Evolutionary conservation across 2,797 vertebrate species (phyloP).

Genomic region (Eulemur albifrons): DNA sequence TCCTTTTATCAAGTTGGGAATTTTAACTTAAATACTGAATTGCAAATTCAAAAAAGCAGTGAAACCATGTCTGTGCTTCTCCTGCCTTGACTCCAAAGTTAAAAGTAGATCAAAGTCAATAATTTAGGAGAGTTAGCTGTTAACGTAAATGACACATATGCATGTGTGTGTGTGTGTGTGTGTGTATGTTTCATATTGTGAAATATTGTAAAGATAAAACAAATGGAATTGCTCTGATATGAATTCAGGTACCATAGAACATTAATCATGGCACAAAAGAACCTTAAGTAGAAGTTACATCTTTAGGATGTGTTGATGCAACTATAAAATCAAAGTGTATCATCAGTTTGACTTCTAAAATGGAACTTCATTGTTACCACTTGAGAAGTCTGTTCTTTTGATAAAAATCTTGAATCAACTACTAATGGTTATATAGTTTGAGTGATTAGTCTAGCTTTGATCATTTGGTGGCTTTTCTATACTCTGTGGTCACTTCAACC

Average conservation of each 20-base stretch:
- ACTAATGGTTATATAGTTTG: background rate
- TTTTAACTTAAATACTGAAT: background rate
- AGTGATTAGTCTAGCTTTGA: background rate
- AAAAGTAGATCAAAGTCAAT: background rate
- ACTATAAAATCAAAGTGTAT: background rate
- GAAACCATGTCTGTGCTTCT: background rate
- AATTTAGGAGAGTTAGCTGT: background rate
- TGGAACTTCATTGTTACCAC: background rate
- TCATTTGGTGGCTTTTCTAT: background rate
- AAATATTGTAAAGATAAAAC: conserved; percentile 82
- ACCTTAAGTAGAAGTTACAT: conserved; percentile 82
- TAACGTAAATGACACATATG: background rate
- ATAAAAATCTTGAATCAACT: background rate
- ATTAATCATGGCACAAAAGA: conserved; percentile 86
- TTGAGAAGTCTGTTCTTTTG: background rate
- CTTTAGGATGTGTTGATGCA: conserved; percentile 64
- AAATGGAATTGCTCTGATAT: conserved; percentile 80
- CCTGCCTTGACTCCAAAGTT: background rate
- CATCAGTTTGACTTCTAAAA: background rate
- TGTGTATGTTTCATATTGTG: background rate
- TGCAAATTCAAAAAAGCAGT: background rate
- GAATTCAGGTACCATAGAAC: conserved; percentile 85
- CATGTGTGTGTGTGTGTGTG: too few species aligned
- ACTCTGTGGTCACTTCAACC: background rate
- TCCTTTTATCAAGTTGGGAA: background rate